A percentile compares a stretch with the other conserved stretches of the same genome.
Evolutionary conservation across 2,113 vertebrate genomes (phyloP).

Genomic region (Holacanthus passer): DNA sequence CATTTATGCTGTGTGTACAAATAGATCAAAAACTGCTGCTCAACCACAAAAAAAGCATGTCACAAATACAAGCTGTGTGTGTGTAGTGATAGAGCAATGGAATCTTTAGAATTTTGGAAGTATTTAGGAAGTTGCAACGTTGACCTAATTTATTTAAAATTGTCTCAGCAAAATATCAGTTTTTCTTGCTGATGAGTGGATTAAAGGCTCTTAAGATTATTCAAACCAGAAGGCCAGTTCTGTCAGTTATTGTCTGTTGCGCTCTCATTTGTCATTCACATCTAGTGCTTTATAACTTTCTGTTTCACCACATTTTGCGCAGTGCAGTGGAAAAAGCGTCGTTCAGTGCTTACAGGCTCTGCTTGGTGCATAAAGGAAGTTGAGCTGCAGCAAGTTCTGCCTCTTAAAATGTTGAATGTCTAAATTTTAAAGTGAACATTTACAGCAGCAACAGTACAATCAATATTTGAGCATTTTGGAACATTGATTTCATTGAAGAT

Average conservation of each 20-base stretch:
- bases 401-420: slow-evolving; percentile 32
- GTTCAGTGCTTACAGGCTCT: not conserved
- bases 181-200: slow-evolving; percentile 4
- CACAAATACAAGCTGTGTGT: slow-evolving; percentile 3
- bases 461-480: not conserved
- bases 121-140: not conserved
- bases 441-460: not conserved
- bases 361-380: not conserved
- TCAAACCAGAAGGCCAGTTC: not conserved
- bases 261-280: not conserved
- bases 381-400: not conserved
- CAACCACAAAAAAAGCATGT: slow-evolving; percentile 23
- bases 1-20: slow-evolving; percentile 35
- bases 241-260: not conserved
- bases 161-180: not conserved
- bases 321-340: not conserved
- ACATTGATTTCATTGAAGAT: not conserved
- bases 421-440: not conserved
- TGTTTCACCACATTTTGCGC: slow-evolving; percentile 5
- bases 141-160: slow-evolving; percentile 19
- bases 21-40: slow-evolving; percentile 33
- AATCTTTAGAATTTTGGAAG: slow-evolving; percentile 20
- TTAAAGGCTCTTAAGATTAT: not conserved
- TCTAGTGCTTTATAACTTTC: not conserved
- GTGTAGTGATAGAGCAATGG: not conserved